Evolutionary conservation across 2,797 vertebrate genomes (phyloP).

Genomic region (Sebastes nivosus): DNA sequence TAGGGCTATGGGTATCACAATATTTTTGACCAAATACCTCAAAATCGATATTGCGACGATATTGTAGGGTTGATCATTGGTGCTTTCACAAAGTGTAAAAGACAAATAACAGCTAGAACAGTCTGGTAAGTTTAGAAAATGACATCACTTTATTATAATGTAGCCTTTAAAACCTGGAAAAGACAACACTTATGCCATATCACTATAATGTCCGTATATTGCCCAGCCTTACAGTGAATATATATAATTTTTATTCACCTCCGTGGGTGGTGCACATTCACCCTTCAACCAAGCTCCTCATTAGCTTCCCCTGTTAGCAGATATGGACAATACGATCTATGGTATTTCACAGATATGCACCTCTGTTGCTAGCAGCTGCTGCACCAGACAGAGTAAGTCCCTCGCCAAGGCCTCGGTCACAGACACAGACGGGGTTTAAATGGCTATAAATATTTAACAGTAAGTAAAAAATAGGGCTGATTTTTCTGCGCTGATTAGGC

Average conservation of each 20-base stretch:
- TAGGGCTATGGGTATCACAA: too few relatives aligned
- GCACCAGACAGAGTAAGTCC: slow-evolving; percentile 5
- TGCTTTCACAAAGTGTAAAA: too few relatives aligned
- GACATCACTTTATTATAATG: too few relatives aligned
- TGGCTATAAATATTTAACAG: slow-evolving; percentile 71
- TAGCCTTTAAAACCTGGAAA: too few relatives aligned
- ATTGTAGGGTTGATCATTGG: too few relatives aligned
- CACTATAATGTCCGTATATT: rapidly evolving
- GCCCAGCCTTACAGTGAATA: neutral
- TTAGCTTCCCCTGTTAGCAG: slow-evolving; percentile 52
- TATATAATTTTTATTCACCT: neutral
- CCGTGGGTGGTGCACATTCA: slow-evolving; percentile 18
- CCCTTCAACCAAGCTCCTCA: slow-evolving; percentile 24
- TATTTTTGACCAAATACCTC: too few relatives aligned
- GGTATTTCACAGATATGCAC: slow-evolving; percentile 55
- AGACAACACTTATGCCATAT: too few relatives aligned
- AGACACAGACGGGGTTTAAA: slow-evolving; percentile 53
- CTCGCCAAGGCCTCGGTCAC: neutral
- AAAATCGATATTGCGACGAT: too few relatives aligned
- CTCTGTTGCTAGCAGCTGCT: slow-evolving; percentile 45
- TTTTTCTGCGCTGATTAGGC: slow-evolving; percentile 64
- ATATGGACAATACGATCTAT: slow-evolving; percentile 16
- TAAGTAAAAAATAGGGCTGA: slow-evolving; percentile 57
- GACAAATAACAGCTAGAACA: too few relatives aligned
- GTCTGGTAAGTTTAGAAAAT: too few relatives aligned